These are phyloP conservation scores for Spea hammondii DNA, from an alignment of 2,797 vertebrate genomes.

Conservation along the genomic window DNA sequence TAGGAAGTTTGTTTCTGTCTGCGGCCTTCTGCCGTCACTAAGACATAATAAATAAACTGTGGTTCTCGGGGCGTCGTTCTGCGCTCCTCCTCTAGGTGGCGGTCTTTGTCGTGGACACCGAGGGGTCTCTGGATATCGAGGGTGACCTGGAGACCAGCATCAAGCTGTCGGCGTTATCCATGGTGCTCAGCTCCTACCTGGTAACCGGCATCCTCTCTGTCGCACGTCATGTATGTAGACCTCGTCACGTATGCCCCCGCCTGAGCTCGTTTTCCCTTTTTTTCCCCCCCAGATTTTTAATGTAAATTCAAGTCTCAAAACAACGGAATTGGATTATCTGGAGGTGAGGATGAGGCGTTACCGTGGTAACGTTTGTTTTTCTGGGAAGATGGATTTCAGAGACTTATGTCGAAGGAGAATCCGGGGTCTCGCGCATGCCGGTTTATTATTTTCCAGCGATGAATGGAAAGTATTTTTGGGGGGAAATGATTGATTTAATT, in stretches of 20 bases:
- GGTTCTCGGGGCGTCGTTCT: background rate
- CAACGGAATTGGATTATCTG: slow-evolving; percentile 45
- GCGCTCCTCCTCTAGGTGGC: slow-evolving; percentile 18
- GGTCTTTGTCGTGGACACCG: slow-evolving; percentile 42
- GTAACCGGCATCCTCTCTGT: background rate
- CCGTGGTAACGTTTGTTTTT: background rate
- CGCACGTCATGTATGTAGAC: background rate
- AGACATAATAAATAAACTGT: too few species aligned
- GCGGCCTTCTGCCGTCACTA: too few species aligned
- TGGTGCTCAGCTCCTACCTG: slow-evolving; percentile 45
- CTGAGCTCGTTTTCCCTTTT: background rate
- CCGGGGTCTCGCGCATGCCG: too few species aligned
- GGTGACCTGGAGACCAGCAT: slow-evolving; percentile 20
- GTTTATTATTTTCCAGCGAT: too few species aligned
- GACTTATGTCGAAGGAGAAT: too few species aligned
- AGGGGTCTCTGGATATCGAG: slow-evolving; percentile 36
- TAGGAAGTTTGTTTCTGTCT: too few species aligned
- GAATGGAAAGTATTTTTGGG: too few species aligned
- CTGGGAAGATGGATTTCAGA: too few species aligned
- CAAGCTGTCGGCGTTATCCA: slow-evolving; percentile 42
- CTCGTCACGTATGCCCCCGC: too few species aligned
- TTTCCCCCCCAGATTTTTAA: slow-evolving; percentile 41
- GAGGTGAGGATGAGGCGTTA: slow-evolving; percentile 14
- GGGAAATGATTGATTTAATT: too few species aligned
- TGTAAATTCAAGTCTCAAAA: slow-evolving; percentile 24